Evolutionary conservation across 2,888 invertebrate genomes (phyloP).

Genomic region (Watsonalla cultraria): DNA sequence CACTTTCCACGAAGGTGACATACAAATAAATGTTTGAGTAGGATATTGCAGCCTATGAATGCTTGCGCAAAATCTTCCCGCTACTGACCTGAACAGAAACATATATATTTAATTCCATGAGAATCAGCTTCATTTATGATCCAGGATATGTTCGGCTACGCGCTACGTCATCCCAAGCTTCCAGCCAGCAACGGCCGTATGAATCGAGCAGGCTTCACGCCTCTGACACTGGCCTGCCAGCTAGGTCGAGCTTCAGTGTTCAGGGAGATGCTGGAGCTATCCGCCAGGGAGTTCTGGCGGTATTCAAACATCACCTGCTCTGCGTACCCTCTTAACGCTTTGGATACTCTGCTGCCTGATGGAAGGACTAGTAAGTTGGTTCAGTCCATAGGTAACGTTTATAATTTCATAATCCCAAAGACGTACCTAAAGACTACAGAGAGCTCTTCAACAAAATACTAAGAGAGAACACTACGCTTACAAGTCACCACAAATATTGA

Average conservation of each 20-base stretch:
- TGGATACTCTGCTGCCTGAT: slow-evolving; percentile 96
- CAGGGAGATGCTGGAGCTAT: slow-evolving; percentile 97
- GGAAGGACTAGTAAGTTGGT: slow-evolving; percentile 92
- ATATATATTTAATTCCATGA: background rate
- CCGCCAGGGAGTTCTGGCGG: slow-evolving; percentile 97
- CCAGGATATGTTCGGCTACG: slow-evolving; percentile 99
- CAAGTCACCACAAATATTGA: too few relatives aligned
- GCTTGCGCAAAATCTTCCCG: background rate
- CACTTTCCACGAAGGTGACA: too few relatives aligned
- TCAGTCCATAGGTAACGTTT: background rate
- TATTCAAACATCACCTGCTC: slow-evolving; percentile 99
- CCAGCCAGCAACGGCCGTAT: slow-evolving; percentile 95
- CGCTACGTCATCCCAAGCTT: slow-evolving; percentile 94
- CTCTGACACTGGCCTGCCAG: slow-evolving; percentile 97
- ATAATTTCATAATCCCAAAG: background rate
- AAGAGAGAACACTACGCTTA: too few relatives aligned
- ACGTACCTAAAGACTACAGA: background rate
- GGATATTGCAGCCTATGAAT: too few relatives aligned
- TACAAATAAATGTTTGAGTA: too few relatives aligned
- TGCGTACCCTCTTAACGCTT: slow-evolving; percentile 96
- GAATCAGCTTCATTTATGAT: slow-evolving; percentile 12
- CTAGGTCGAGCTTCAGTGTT: slow-evolving; percentile 97
- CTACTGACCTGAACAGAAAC: background rate
- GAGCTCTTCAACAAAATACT: too few relatives aligned
- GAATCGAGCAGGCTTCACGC: slow-evolving; percentile 94